Evolutionary conservation across 2,113 vertebrate genomes (phyloP), one percentile per base, ranked within the genome.

Genomic region (Chaetura pelagica): DNA sequence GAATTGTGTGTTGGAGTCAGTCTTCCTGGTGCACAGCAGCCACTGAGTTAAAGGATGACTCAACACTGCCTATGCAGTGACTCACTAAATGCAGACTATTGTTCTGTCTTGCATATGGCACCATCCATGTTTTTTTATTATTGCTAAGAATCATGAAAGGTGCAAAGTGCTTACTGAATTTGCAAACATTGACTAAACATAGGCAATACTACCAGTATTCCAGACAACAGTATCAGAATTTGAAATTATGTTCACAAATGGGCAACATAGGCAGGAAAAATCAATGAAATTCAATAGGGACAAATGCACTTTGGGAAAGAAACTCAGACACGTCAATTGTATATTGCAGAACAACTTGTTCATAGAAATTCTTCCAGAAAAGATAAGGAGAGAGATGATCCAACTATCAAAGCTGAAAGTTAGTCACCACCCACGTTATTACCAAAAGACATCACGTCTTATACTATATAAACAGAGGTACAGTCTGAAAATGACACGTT

Each of bases 51-150:
- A 40, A 26, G 10, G 26, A 55, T 71, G 49, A 48, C 30, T 58
- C 23, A 74, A 40, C 17, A 42, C 5, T 48, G 4, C 46, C 23
- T 26, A 52, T 30, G 51, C 8, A 80, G 20, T 0, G 0, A 61
- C 58, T 61, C 17, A 8, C 55, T 73, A 83, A 86, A 77, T 17
- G 10, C 5, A 69, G 54, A 69, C 6, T 7, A 20, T 8, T 9
- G 14, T 84, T 58, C 15, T 57, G 3, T 44, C 26, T 64, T 87
- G 8, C 9, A 21, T n/a, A 35, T 42, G 17, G 4, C 30, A 57
- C 7, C 8, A 8, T 62, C 63, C 2, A 2, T 42, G 5, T 12
- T 23, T 12, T 11, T 57, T 52, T 63, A 1, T 69, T 69, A 40
- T 52, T 93, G 49, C 8, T 16, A 52, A 40, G 15, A 8, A 52